Evolutionary conservation across 2,113 vertebrate genomes (phyloP).

Genomic region (Echinops telfairi): DNA sequence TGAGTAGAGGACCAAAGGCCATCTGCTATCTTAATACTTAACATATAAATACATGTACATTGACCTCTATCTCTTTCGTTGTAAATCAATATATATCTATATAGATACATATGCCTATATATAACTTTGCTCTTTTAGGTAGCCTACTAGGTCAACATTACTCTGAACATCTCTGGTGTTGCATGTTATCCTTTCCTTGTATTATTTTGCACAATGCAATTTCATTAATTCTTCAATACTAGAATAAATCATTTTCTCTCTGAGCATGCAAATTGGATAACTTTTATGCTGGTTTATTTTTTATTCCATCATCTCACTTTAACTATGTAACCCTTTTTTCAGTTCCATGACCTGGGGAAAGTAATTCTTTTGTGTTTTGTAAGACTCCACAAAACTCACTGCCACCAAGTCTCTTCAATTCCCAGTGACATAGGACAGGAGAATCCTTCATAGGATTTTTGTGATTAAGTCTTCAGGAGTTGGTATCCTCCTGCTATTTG

Average conservation of each 20-base stretch:
- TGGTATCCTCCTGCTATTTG: no score
- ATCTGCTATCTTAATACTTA: no score
- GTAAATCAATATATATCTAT: no score
- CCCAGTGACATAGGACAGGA: no score
- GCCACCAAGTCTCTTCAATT: no score
- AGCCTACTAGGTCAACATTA: neutral
- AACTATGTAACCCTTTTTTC: neutral
- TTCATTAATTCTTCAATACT: neutral
- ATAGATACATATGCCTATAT: no score
- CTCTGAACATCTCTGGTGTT: neutral
- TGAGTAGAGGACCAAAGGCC: no score
- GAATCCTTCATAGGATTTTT: no score
- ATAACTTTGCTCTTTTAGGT: neutral
- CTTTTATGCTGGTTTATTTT: slow-evolving; percentile 14
- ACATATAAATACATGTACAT: no score
- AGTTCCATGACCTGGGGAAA: neutral
- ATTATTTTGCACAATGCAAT: neutral
- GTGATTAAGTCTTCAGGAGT: no score
- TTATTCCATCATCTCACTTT: neutral
- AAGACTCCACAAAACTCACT: neutral
- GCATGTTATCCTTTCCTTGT: neutral
- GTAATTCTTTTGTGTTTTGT: neutral
- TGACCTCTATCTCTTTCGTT: no score
- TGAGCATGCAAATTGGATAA: neutral
- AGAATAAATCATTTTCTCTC: neutral